Evolutionary conservation across 2,113 vertebrate genomes (phyloP), one percentile per base, ranked within the genome.

Genomic region (Bufo bufo): DNA sequence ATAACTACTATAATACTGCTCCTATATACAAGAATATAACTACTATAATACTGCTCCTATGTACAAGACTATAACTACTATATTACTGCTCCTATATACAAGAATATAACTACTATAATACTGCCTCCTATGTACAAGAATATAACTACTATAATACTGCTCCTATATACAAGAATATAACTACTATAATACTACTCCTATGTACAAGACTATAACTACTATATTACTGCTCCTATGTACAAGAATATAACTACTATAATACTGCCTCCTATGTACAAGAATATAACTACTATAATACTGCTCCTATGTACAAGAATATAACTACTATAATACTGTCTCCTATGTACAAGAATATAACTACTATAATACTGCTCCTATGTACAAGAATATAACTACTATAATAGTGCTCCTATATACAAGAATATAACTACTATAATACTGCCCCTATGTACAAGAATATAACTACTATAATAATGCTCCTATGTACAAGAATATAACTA

Each of bases 211-310:
- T 33, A 69, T 69, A 69, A 69, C 20, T 61, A 66, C 65, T 66
- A 11, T 66, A 66, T 23, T 66, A 66, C 11, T 58, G 56, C 56
- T 12, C 56, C 50, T 52, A 52, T 52, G 50, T 52, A 58, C 65
- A 23, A 23, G 65, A 72, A 12, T 72, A 43, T 14, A 72, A 72
- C 23, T 72, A 72, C 69, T 72, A 45, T 43, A 71, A 71, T 71
- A 71, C 66, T 71, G 33, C 13, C 12, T 7, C 33, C 10, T 16
- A 71, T 71, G 4, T 74, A 47, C 71, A 74, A 17, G 71, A 74
- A 74, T 47, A 74, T 74, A 74, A 74, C 43, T 47, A 71, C 69
- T 66, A 66, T 66, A 66, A 66, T 23, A 66, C 63, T 66, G 63
- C 63, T 3, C 63, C 63, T 66, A 66, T 66, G 10, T 66, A 23